Evolutionary conservation across 2,113 vertebrate species (phyloP), one percentile per base, ranked within the genome.

Genomic region (Petroica traversi): DNA sequence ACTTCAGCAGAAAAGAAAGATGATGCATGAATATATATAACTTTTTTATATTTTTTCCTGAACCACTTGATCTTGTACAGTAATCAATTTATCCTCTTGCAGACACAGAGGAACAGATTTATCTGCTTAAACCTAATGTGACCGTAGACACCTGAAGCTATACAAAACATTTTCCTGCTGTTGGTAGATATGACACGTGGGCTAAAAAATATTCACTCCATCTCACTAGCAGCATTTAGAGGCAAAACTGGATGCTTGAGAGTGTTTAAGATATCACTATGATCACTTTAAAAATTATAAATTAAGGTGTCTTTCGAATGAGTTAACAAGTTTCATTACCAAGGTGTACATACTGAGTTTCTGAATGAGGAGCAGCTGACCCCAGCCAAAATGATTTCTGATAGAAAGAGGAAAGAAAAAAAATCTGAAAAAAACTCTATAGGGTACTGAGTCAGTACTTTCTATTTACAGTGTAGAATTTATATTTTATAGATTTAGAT

Each of bases 91-190:
- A 41, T 67, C 29, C 15, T 69, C 45, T 67, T 18, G 12, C 23
- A 82, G 85, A 77, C 38, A 81, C n/a, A 54, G 11, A 66, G 25
- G 14, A 80, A 67, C 12, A 59, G 33, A 89, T 75, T 81, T 92
- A 55, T 81, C 69, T 71, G 43, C 34, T 78, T 84, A 77, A 86
- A 93, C 16, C 41, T 41, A 81, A 61, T 58, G 29, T 12, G 67
- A 58, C 29, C 28, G 74, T 46, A 91, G 41, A 63, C 38, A 92
- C 77, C 55, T 87, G 38, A 87, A 73, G 84, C 55, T 77, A 77
- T 46, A 58, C 23, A 54, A 58, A 46, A 78, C 23, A 71, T 78
- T 87, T 94, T 14, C 8, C 11, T 71, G 15, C 29, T 73, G 14
- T 67, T 92, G 5, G 15, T 54, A 63, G 33, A 19, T 51, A 62